These are phyloP conservation scores for Thereva unica DNA, from an alignment of 2,888 invertebrate species.

Conservation along the genomic window DNA sequence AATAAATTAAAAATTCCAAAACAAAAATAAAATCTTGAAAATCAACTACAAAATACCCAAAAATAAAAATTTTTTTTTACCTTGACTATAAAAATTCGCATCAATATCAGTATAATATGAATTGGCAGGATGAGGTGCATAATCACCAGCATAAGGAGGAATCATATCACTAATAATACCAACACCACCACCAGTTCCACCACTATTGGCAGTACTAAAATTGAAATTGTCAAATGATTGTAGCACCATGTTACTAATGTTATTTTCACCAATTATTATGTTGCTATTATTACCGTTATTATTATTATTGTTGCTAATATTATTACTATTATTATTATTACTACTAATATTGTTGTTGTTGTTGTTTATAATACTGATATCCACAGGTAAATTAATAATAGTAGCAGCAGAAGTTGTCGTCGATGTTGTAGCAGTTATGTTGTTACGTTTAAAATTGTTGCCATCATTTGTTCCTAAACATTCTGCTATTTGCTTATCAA, in stretches of 20 bases:
- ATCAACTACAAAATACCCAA: no score
- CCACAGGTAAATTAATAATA: neutral
- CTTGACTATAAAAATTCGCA: slow-evolving; percentile 57
- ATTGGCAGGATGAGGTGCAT: slow-evolving; percentile 48
- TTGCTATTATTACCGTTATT: slow-evolving; percentile 14
- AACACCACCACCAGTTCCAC: slow-evolving; percentile 50
- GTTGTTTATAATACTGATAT: slow-evolving; percentile 19
- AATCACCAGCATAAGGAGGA: slow-evolving; percentile 54
- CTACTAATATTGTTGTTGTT: neutral
- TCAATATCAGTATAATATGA: slow-evolving; percentile 56
- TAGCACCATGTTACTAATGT: slow-evolving; percentile 50
- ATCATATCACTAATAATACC: slow-evolving; percentile 51
- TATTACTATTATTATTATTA: neutral
- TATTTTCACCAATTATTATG: slow-evolving; percentile 1
- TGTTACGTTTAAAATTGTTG: neutral
- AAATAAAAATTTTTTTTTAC: slow-evolving; percentile 46
- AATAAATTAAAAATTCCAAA: no score
- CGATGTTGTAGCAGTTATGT: neutral
- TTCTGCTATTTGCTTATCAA: slow-evolving; percentile 7
- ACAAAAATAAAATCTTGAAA: no score
- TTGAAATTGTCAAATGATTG: slow-evolving; percentile 56
- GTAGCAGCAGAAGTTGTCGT: neutral
- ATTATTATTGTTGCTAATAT: slow-evolving; percentile 10
- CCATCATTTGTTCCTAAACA: slow-evolving; percentile 5
- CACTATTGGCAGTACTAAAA: slow-evolving; percentile 39